A percentile compares a stretch with the other conserved stretches of the same genome.
Evolutionary conservation across 2,888 invertebrate species (phyloP).

Genomic region (Mythimna pallens): DNA sequence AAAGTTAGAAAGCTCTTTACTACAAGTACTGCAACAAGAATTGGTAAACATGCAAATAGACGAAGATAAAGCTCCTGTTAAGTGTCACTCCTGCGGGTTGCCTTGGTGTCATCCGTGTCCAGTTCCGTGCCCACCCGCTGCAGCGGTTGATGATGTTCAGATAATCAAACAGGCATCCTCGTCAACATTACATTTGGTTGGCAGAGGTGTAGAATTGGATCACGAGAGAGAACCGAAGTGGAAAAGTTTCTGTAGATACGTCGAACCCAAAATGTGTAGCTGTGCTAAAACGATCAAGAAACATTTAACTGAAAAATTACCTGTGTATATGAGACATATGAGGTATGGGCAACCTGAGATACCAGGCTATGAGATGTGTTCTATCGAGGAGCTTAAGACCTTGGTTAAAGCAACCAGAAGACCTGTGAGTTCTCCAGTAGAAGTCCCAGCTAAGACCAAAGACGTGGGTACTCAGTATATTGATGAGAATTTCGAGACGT

Average conservation of each 20-base stretch:
- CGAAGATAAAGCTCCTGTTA: constrained; percentile 66
- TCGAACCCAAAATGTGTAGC: constrained; percentile 75
- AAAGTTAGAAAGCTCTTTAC: constrained; percentile 81
- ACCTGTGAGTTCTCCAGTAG: not conserved
- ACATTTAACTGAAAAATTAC: constrained; percentile 80
- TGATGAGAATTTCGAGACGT: constrained; percentile 76
- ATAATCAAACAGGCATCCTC: not conserved
- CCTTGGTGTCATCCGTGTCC: constrained; percentile 53
- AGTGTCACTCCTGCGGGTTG: constrained; percentile 74
- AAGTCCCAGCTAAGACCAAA: constrained; percentile 69
- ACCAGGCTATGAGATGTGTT: constrained; percentile 79
- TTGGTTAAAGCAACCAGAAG: constrained; percentile 71
- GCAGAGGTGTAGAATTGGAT: constrained; percentile 76
- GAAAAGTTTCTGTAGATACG: constrained; percentile 78
- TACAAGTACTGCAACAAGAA: constrained; percentile 82
- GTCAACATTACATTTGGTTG: constrained; percentile 70
- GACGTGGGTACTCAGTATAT: constrained; percentile 76
- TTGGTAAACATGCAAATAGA: constrained; percentile 66
- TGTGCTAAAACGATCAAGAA: constrained; percentile 80
- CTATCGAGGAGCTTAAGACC: constrained; percentile 71
- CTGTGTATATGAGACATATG: constrained; percentile 83
- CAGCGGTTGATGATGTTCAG: not conserved
- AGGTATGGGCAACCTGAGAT: constrained; percentile 73
- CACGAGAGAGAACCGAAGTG: constrained; percentile 84
- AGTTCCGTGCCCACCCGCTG: too few relatives aligned